phyloP scores from a whole-genome alignment of 2,113 vertebrate genomes.

The Protobothrops mucrosquamatus region DNA sequence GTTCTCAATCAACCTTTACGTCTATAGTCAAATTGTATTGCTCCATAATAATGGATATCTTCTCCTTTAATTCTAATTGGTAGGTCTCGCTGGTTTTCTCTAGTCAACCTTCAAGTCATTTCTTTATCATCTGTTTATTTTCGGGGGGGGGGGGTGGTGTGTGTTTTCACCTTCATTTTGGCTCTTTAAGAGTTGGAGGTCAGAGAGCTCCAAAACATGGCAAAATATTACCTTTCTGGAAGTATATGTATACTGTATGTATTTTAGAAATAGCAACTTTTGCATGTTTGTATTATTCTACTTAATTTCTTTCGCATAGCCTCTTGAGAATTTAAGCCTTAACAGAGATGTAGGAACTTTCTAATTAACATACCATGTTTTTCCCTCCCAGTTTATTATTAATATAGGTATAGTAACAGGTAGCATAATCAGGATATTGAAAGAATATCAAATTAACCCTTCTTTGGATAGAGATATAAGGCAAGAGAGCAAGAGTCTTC shows the following conservation, averaged over 20 bases:
- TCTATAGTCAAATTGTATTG: background rate
- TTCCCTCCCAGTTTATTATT: background rate
- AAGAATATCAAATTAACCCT: background rate
- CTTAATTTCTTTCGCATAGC: background rate
- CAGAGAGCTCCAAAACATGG: background rate
- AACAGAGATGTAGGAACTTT: background rate
- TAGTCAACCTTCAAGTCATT: background rate
- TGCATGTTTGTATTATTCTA: background rate
- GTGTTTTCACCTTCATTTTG: background rate
- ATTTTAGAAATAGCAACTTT: background rate
- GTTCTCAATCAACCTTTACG: background rate
- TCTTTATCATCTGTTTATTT: background rate
- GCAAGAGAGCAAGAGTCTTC: background rate
- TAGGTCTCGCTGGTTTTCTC: background rate
- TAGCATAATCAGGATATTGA: background rate
- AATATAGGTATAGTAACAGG: background rate
- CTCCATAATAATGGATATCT: background rate
- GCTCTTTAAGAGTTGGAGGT: background rate
- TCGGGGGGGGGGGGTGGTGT: rapidly evolving
- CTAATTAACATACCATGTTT: background rate
- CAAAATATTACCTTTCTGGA: background rate
- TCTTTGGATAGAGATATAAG: background rate
- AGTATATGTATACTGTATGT: background rate
- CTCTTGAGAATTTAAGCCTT: background rate
- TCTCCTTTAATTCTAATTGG: background rate